A percentile compares a stretch with the other conserved stretches of the same genome.
phyloP scores from a whole-genome alignment of 2,888 invertebrate genomes.

The Lymantria dispar region DNA sequence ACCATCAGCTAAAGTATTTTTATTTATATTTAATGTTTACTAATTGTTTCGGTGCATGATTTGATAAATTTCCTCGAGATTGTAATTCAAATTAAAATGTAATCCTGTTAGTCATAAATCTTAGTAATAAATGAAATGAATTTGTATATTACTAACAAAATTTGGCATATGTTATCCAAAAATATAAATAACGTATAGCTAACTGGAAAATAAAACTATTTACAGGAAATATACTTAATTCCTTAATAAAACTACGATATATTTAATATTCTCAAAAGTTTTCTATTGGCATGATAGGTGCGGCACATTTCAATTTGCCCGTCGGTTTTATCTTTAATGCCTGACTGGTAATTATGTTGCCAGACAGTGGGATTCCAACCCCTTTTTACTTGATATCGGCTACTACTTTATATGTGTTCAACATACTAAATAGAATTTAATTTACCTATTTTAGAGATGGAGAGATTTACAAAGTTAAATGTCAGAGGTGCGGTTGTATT shows the following conservation, averaged over 20 bases:
- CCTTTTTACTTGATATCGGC: constrained; percentile 37
- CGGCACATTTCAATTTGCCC: constrained; percentile 48
- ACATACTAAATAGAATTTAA: constrained; percentile 10
- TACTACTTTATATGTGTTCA: constrained; percentile 19
- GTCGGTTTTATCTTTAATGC: constrained; percentile 47
- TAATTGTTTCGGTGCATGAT: no score
- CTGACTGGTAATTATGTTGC: constrained; percentile 47
- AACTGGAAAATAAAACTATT: not conserved
- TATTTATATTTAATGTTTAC: no score
- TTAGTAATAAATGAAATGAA: no score
- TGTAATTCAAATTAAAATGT: no score
- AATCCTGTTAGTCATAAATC: no score
- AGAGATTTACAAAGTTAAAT: not conserved
- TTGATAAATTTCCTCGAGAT: no score
- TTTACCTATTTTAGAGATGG: constrained; percentile 4
- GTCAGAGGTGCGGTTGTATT: not conserved
- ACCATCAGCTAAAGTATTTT: no score
- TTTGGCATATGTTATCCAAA: no score
- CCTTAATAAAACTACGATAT: not conserved
- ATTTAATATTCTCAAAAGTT: constrained; percentile 7
- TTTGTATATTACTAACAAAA: no score
- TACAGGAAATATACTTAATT: not conserved
- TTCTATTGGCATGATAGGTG: constrained; percentile 33
- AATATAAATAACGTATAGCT: no score
- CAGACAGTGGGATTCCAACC: constrained; percentile 47